Percentiles rank a stretch among this genome's conserved stretches.
Evolutionary conservation across 2,113 vertebrate genomes (phyloP).

Genomic region (Tringa solitaria): DNA sequence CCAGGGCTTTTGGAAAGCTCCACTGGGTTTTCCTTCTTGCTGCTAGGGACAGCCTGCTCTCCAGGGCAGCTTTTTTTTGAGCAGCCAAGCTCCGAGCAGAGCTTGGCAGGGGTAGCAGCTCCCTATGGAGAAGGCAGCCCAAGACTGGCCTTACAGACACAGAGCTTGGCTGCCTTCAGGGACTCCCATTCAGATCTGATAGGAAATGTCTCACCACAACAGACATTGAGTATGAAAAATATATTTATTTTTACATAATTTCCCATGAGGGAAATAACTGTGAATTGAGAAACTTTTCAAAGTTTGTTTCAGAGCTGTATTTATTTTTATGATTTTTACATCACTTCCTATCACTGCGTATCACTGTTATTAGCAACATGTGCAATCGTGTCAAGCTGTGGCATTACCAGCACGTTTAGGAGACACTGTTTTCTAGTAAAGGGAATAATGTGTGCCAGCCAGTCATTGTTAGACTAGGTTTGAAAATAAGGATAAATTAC

Average conservation of each 20-base stretch:
- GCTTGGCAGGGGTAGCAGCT: neutral
- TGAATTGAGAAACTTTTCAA: slow-evolving; percentile 6
- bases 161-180: neutral
- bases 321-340: slow-evolving; percentile 45
- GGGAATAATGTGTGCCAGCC: neutral
- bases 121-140: neutral
- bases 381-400: neutral
- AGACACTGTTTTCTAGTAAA: slow-evolving; percentile 28
- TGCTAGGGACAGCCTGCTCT: neutral
- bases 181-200: neutral
- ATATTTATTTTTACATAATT: slow-evolving; percentile 35
- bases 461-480: neutral
- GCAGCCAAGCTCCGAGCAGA: neutral
- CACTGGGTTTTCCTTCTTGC: neutral
- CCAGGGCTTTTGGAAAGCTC: neutral
- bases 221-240: neutral
- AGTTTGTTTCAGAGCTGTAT: neutral
- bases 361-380: neutral
- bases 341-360: slow-evolving; percentile 2
- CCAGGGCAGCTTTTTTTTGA: neutral
- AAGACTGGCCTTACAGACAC: neutral
- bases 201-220: neutral
- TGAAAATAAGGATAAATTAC: neutral
- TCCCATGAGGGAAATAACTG: slow-evolving; percentile 32
- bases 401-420: neutral